phyloP scores from a whole-genome alignment of 2,888 invertebrate genomes.

The Pedicia rivosa region DNA sequence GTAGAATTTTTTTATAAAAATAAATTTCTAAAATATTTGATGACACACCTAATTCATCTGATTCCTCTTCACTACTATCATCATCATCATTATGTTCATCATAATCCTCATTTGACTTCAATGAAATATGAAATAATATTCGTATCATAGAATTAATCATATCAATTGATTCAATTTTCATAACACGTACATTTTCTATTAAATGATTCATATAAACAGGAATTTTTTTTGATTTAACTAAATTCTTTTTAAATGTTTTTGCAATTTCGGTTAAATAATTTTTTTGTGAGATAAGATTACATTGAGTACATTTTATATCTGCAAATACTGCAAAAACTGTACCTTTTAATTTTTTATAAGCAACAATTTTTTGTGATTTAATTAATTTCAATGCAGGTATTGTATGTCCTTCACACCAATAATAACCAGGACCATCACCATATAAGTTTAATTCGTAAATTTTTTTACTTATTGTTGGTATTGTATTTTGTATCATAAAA shows the following conservation, averaged over 20 bases:
- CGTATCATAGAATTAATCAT: constrained; percentile 13
- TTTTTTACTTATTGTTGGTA: constrained; percentile 14
- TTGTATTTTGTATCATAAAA: constrained; percentile 1
- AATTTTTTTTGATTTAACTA: no score
- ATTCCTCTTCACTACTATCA: constrained; percentile 14
- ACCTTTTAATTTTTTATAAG: constrained; percentile 25
- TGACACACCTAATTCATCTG: not conserved
- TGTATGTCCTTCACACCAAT: constrained; percentile 46
- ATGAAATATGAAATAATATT: constrained; percentile 20
- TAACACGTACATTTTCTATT: constrained; percentile 34
- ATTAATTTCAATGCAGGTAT: constrained; percentile 35
- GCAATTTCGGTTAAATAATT: not conserved
- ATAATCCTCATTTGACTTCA: constrained; percentile 15
- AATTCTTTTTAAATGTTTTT: no score
- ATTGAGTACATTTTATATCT: not conserved
- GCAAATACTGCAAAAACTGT: not conserved
- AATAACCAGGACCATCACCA: constrained; percentile 38
- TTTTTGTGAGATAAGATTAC: constrained; percentile 8
- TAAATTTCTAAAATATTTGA: not conserved
- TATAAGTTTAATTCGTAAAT: constrained; percentile 37
- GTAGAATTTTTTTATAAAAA: not conserved
- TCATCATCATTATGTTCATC: constrained; percentile 19
- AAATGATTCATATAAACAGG: no score
- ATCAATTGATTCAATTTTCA: constrained; percentile 32
- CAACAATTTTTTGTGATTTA: constrained; percentile 34